Base-by-base conservation (phyloP, 2,888 invertebrate species). In the Cheilosia vulpina region DNA sequence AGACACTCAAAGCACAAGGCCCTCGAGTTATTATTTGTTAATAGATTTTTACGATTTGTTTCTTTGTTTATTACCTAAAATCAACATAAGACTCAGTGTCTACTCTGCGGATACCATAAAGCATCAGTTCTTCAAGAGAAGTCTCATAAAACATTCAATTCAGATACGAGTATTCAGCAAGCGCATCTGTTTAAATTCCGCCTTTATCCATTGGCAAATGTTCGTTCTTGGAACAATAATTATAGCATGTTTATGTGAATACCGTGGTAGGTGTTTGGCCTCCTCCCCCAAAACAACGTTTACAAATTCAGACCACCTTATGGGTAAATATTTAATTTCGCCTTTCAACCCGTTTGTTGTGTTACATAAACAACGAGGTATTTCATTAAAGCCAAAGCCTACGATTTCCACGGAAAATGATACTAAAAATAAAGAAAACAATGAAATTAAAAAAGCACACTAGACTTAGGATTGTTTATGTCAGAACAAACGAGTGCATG, bases 301-400 rank as follows among this genome's bases (percentile, higher is more conserved):
- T 24, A 50, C 24, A 41, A 60, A 43, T 9, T 9, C 27, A 60
- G 17, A 41, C 41, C 50, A 50, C 34, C 11, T 24, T 15, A 7
- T 21, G 27, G n/a, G 60, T 62, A 60, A 60, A 52, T 69, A 27
- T 72, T 72, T 72, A 41, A 43, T 11, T 41, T 60, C 41, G 15
- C 60, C n/a, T 9, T 60, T 71, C 60, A 71, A 71, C 60, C 60
- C 53, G 71, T 72, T 72, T 7, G 52, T 52, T 21, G 17, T 50
- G 41, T 53, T 60, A 43, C 52, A 52, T 50, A 72, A 52, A 72
- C 60, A 72, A 31, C 50, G 27, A 15, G 34, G 21, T 57, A 47
- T 34, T 34, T n/a, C 19, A 38, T 15, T 21, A 38, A 1, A 17
- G 15, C 43, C 43, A 6, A 71, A 41, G 41, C 43, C 41, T 62